Evolutionary conservation across 2,888 invertebrate species (phyloP), one percentile per base, ranked within the genome.

Genomic region (Cynaeus angustus): DNA sequence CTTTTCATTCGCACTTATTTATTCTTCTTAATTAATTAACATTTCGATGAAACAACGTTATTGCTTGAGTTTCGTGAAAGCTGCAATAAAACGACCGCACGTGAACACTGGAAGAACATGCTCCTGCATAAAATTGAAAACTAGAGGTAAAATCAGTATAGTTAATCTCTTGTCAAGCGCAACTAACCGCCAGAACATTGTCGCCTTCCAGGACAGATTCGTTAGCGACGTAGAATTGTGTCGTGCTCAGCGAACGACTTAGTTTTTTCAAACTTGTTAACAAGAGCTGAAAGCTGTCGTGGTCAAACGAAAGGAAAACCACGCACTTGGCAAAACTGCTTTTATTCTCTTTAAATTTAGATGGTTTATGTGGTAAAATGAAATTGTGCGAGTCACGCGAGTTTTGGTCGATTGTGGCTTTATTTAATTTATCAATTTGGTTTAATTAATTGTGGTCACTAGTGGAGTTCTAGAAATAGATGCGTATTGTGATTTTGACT

Each of bases 111-210:
- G n/a, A 38, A 55, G 16, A 55, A 38, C 33, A 33, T 50, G 33
- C 4, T 13, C 30, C 53, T 37, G 9, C 37, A 37, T 53, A 33
- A 37, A 50, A 26, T 50, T n/a, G 28, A 10, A 10, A 8, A 26
- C 48, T n/a, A 50, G 28, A 9, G 5, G 3, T 5, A 16, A 53
- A 37, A 53, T 53, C 53, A 37, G 28, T 14, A 37, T 14, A 56
- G 56, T 56, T 56, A 56, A 56, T 56, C 43, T 56, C 21, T 13
- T 41, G 38, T 56, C 56, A 56, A 56, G 56, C 43, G 38, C 38
- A 56, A 16, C 56, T 41, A 56, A 56, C 56, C 56, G 21, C 56
- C 26, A 41, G 43, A 56, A 56, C 56, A 41, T 21, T 56, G 10
- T 26, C 26, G 21, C n/a, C 13, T 56, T 4, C 14, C 8, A 30